Evolutionary conservation across 2,797 vertebrate species (phyloP).

Genomic region (Tarsius wallacei): DNA sequence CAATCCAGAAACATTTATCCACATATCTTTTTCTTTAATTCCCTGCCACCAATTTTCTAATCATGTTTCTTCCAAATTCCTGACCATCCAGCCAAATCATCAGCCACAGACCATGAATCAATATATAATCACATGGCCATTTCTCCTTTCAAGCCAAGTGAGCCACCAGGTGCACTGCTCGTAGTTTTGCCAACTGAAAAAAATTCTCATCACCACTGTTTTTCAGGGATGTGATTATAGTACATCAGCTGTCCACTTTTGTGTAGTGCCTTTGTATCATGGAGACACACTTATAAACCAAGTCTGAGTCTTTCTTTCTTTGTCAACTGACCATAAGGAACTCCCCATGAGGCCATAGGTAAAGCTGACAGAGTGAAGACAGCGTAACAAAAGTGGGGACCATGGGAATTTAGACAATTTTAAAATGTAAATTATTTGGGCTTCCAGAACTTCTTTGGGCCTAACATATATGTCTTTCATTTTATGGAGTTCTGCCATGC

Average conservation of each 20-base stretch:
- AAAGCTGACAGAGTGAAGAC: not conserved
- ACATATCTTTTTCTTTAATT: not conserved
- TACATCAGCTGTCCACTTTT: not conserved
- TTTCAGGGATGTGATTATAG: not conserved
- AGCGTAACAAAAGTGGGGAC: not conserved
- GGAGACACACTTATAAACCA: not conserved
- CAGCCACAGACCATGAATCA: not conserved
- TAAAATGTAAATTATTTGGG: not conserved
- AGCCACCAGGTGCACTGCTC: not conserved
- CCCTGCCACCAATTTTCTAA: not conserved
- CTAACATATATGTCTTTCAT: not conserved
- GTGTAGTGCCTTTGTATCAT: not conserved
- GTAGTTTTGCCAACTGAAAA: not conserved
- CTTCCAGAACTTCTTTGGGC: not conserved
- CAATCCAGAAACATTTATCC: not conserved
- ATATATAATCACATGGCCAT: not conserved
- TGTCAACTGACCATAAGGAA: not conserved
- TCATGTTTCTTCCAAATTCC: not conserved
- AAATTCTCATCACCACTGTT: not conserved
- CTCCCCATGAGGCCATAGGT: not conserved
- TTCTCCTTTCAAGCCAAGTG: not conserved
- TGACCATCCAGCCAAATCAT: not conserved
- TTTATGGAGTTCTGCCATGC: not conserved
- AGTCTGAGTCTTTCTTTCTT: not conserved
- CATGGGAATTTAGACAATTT: not conserved